A percentile compares a stretch with the other conserved stretches of the same genome.
Evolutionary conservation across 1,140 invertebrate species (phyloP).

Genomic region (Diuraphis noxia): DNA sequence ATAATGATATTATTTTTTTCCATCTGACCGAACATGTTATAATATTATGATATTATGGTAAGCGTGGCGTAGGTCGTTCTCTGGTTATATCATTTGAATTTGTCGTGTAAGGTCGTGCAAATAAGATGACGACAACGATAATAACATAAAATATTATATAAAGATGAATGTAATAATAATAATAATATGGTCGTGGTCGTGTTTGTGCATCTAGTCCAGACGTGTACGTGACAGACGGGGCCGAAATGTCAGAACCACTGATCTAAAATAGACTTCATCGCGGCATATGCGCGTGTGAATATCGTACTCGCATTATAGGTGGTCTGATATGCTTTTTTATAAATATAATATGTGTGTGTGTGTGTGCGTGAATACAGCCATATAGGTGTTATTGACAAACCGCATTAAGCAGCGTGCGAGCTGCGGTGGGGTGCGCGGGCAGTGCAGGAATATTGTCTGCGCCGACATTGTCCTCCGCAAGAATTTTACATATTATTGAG

Average conservation of each 20-base stretch:
- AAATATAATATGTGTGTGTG: neutral
- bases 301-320: neutral
- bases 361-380: neutral
- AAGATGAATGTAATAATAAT: neutral
- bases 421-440: neutral
- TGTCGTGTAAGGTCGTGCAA: neutral
- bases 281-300: neutral
- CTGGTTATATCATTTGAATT: neutral
- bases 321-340: neutral
- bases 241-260: neutral
- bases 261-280: neutral
- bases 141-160: too few relatives aligned
- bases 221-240: neutral
- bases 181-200: neutral
- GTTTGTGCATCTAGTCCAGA: neutral
- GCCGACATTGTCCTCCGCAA: neutral
- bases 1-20: neutral
- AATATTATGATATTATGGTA: neutral
- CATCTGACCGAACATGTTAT: neutral
- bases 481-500: conserved; percentile 15
- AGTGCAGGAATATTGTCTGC: neutral
- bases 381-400: conserved; percentile 27
- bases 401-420: neutral
- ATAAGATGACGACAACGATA: neutral
- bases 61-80: too few relatives aligned